Percentiles rank a stretch among this genome's conserved stretches.
phyloP scores from a whole-genome alignment of 2,113 vertebrate species.

The Hyla sarda region DNA sequence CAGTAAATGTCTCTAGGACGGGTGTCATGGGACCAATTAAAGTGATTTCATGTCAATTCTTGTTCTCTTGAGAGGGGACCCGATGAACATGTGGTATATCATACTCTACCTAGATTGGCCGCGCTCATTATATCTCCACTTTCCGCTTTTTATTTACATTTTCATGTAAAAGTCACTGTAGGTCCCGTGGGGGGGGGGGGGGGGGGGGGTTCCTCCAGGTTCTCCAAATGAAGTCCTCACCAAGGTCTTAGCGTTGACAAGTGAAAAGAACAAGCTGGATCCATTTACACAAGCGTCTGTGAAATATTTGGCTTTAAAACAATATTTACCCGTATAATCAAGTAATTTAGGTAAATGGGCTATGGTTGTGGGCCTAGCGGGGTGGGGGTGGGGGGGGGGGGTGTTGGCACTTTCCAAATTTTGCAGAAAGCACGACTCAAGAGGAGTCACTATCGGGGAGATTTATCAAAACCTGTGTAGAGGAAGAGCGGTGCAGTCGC shows the following conservation, averaged over 20 bases:
- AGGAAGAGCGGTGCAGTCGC: no score
- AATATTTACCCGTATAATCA: background rate
- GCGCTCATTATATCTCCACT: background rate
- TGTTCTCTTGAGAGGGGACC: background rate
- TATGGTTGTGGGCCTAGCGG: no score
- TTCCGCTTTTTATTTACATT: background rate
- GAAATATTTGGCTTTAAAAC: background rate
- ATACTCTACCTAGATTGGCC: background rate
- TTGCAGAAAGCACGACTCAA: no score
- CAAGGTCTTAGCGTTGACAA: background rate
- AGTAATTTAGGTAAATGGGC: no score
- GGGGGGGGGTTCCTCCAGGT: background rate
- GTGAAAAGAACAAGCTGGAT: constrained; percentile 6
- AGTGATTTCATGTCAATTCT: constrained; percentile 32
- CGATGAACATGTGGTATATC: constrained; percentile 12
- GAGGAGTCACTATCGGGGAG: no score
- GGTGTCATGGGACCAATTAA: constrained; percentile 19
- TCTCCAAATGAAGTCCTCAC: background rate
- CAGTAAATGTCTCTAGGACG: constrained; percentile 8
- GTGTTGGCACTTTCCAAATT: no score
- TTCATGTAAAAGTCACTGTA: background rate
- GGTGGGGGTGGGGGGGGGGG: no score
- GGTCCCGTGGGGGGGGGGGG: constrained; percentile 16
- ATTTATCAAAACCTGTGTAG: no score
- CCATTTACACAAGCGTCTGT: background rate